Conservation (phyloP, 2,888 invertebrate species). For the Zaprionus bogoriensis region DNA sequence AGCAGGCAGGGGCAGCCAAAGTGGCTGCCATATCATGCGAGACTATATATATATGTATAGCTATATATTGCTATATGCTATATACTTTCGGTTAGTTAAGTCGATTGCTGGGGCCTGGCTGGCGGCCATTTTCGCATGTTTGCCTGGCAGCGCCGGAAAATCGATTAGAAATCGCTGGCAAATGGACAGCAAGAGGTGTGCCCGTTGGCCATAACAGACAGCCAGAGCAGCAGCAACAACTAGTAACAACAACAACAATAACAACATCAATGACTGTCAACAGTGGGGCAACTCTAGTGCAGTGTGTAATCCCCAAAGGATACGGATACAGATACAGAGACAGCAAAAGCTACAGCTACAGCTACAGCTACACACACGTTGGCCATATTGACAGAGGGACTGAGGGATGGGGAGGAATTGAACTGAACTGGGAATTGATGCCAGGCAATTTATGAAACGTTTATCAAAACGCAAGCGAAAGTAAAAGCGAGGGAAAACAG, state of each 20-base stretch:
- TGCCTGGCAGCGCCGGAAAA: conserved; percentile 61
- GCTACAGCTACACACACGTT: too few species aligned
- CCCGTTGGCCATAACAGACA: conserved; percentile 61
- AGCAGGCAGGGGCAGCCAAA: conserved; percentile 30
- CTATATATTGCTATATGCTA: background rate
- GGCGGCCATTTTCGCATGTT: conserved; percentile 52
- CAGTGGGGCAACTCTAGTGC: conserved; percentile 32
- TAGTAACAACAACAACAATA: conserved; percentile 17
- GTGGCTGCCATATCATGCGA: background rate
- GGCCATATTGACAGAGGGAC: conserved; percentile 33
- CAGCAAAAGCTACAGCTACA: conserved; percentile 53
- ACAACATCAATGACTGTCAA: conserved; percentile 22
- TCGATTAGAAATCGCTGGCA: conserved; percentile 76
- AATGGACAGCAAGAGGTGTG: conserved; percentile 76
- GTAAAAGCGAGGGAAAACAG: conserved; percentile 28
- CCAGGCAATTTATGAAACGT: conserved; percentile 46
- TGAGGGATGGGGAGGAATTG: background rate
- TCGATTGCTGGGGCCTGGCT: conserved; percentile 29
- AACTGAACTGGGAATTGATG: conserved; percentile 25
- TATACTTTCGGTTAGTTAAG: conserved; percentile 21
- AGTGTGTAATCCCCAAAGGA: conserved; percentile 48
- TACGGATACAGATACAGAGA: conserved; percentile 24
- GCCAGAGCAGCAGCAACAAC: conserved; percentile 18
- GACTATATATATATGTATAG: background rate
- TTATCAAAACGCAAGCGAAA: conserved; percentile 60